These are phyloP conservation scores for Alethe diademata DNA, from an alignment of 2,113 vertebrate species.

Conservation along the genomic window DNA sequence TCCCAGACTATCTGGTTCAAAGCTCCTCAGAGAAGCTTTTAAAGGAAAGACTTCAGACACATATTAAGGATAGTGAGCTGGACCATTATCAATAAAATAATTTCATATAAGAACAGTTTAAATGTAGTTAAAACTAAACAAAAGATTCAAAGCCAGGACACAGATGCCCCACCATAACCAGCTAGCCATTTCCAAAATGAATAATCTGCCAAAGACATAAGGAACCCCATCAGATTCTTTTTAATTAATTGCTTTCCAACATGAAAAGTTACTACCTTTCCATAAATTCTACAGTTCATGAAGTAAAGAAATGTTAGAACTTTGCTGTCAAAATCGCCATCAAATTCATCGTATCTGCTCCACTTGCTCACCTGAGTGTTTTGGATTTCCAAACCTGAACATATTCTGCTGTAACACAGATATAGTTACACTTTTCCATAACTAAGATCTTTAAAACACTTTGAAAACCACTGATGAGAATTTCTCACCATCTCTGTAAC, in stretches of 20 bases:
- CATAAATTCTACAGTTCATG: not conserved
- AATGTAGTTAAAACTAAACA: not conserved
- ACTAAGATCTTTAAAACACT: not conserved
- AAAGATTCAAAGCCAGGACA: not conserved
- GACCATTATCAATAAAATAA: not conserved
- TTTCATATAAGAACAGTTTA: not conserved
- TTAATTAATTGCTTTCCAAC: not conserved
- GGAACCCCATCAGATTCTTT: not conserved
- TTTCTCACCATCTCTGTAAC: not conserved
- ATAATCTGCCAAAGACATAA: not conserved
- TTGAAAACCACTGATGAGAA: not conserved
- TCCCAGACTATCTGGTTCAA: not conserved
- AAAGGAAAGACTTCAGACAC: not conserved
- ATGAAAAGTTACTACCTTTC: not conserved
- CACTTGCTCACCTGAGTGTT: not conserved
- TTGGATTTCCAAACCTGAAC: not conserved
- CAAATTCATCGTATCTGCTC: not conserved
- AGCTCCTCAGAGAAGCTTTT: not conserved
- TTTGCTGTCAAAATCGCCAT: not conserved
- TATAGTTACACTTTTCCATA: not conserved
- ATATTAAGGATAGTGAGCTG: not conserved
- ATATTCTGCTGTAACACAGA: not conserved
- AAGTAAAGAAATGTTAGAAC: not conserved
- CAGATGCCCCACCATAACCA: not conserved
- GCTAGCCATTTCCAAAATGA: not conserved